A percentile compares a stretch with the other conserved stretches of the same genome.
These are phyloP conservation scores for Sparus aurata DNA, from an alignment of 2,797 vertebrate species.

Conservation along the genomic window DNA sequence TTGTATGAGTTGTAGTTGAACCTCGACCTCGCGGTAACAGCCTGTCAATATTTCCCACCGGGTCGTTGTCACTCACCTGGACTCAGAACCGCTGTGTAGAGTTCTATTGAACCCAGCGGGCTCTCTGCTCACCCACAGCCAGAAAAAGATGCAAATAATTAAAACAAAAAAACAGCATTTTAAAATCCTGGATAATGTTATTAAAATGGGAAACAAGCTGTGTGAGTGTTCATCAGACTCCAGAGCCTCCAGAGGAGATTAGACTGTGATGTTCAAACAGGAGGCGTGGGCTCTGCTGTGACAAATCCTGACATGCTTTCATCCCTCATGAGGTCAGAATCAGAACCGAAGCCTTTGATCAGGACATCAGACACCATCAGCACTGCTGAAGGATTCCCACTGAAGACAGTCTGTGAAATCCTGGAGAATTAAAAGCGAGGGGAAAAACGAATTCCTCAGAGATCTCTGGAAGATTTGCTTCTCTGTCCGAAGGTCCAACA, in stretches of 20 bases:
- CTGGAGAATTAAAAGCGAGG: not conserved
- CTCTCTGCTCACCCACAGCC: conserved; percentile 17
- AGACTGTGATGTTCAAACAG: conserved; percentile 49
- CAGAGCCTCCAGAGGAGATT: conserved; percentile 37
- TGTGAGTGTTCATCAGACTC: conserved; percentile 23
- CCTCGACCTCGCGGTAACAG: not conserved
- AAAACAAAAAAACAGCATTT: not conserved
- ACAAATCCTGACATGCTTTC: conserved; percentile 44
- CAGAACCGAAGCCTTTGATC: conserved; percentile 44
- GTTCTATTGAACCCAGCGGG: conserved; percentile 18
- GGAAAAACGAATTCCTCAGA: not conserved
- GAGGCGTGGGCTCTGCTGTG: conserved; percentile 16
- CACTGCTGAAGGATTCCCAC: conserved; percentile 32
- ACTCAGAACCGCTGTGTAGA: not conserved
- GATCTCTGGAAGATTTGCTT: not conserved
- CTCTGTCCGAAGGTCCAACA: conserved; percentile 5
- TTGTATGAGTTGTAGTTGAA: not conserved
- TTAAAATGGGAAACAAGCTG: conserved; percentile 42
- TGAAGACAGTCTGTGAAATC: conserved; percentile 20
- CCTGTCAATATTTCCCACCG: not conserved
- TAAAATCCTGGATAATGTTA: conserved; percentile 26
- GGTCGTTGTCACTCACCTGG: not conserved
- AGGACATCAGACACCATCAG: conserved; percentile 50
- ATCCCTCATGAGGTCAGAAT: conserved; percentile 46
- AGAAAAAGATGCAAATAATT: conserved; percentile 26